Evolutionary conservation across 2,888 invertebrate genomes (phyloP).

Genomic region (Gasteruption jaculator): DNA sequence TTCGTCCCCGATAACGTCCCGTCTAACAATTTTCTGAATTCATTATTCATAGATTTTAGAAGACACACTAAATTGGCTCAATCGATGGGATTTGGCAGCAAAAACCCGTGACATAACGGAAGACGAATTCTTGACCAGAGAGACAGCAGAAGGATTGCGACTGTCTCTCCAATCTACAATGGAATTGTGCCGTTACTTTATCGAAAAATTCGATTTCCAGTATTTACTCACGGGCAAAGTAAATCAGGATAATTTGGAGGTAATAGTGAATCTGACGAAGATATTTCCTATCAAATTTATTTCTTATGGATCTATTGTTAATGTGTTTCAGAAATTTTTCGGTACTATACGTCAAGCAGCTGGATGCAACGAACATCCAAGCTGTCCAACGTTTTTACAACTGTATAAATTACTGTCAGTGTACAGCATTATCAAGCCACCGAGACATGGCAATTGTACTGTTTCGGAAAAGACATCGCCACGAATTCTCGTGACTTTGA

Average conservation of each 20-base stretch:
- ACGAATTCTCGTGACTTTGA: background rate
- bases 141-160: constrained; percentile 9
- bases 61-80: constrained; percentile 8
- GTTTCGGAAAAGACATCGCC: background rate
- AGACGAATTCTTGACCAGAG: constrained; percentile 9
- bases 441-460: constrained; percentile 14
- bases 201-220: constrained; percentile 6
- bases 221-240: constrained; percentile 12
- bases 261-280: no score
- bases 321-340: constrained; percentile 14
- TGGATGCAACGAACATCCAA: constrained; percentile 14
- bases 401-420: constrained; percentile 15
- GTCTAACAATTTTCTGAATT: background rate
- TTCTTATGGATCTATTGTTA: background rate
- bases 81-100: constrained; percentile 10
- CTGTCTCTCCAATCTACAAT: constrained; percentile 12
- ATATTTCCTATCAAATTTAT: no score
- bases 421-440: constrained; percentile 13
- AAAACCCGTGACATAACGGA: constrained; percentile 2
- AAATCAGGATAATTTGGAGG: constrained; percentile 14
- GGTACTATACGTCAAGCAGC: constrained; percentile 16
- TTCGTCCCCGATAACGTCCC: no score
- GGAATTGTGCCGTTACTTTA: constrained; percentile 9
- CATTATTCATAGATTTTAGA: constrained; percentile 11
- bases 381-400: constrained; percentile 11